Percentiles rank a stretch among this genome's conserved stretches.
These are phyloP conservation scores for Tanytarsus gracilentus DNA, from an alignment of 2,888 invertebrate genomes.

Conservation along the genomic window DNA sequence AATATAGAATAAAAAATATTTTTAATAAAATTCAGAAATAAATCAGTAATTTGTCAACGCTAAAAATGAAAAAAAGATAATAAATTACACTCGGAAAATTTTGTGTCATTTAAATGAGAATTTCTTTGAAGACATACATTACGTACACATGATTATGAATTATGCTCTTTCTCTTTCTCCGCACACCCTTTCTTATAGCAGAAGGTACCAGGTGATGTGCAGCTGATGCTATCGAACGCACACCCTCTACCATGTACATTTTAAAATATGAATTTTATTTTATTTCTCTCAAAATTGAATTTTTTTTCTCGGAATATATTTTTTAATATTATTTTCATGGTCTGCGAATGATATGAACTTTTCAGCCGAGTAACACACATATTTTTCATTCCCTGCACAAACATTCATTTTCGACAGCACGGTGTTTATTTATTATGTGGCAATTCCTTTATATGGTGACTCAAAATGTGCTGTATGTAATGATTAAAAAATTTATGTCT, in stretches of 20 bases:
- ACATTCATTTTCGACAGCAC: conserved; percentile 14
- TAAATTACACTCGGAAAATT: conserved; percentile 28
- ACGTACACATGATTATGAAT: conserved; percentile 27
- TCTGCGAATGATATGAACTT: conserved; percentile 27
- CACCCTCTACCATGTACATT: not conserved
- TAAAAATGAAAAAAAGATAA: conserved; percentile 12
- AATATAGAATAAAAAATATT: too few relatives aligned
- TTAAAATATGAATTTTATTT: not conserved
- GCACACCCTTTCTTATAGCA: too few relatives aligned
- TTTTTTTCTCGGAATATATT: conserved; percentile 17
- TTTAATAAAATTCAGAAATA: conserved; percentile 14
- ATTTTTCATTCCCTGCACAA: not conserved
- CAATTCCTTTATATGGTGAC: too few relatives aligned
- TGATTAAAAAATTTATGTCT: too few relatives aligned
- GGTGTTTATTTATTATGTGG: conserved; percentile 20
- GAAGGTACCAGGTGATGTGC: conserved; percentile 26
- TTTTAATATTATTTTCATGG: conserved; percentile 19
- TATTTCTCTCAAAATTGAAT: not conserved
- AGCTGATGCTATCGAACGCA: conserved; percentile 12
- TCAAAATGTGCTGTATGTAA: too few relatives aligned
- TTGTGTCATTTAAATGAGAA: too few relatives aligned
- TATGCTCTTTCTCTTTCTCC: conserved; percentile 12
- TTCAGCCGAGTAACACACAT: conserved; percentile 14
- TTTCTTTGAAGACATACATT: too few relatives aligned
- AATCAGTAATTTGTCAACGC: not conserved